Evolutionary conservation across 2,888 invertebrate genomes (phyloP), one percentile per base, ranked within the genome.

Genomic region (Caenorhabditis sp.): DNA sequence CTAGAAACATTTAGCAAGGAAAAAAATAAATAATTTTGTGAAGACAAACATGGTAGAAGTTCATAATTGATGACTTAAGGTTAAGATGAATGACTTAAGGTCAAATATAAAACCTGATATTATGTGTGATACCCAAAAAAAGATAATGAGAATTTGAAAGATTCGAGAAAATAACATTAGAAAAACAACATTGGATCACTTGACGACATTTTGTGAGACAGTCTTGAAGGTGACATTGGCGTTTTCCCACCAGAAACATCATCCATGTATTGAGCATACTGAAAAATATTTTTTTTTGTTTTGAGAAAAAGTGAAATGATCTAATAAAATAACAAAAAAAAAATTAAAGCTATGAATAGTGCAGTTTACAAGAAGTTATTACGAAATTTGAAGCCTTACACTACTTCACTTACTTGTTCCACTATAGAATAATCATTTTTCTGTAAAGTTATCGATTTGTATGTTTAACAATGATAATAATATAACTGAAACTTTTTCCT

Each of bases 181-280:
- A 81, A 82, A 66, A 83, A 82, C 64, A 83, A 77, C 79, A 83
- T 82, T 54, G 83, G 82, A 60, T 83, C 82, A 56, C 78, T 78
- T 31, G 78, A 76, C 31, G 82, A 82, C 70, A 80, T 78, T 62
- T 83, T 82, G 62, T 83, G 82, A 12, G 80, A 78, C 1, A 82
- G 59, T 17, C 77, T 70, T n/a, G 76, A 73, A 31, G 79, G 82
- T 49, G 75, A 78, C 70, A 78, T 79, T 8, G 81, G 81, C 26
- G 81, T 74, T 67, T 76, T 72, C 36, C 77, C 77, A 50, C 79
- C 73, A 59, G 72, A 71, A 25, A 77, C 76, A 58, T 85, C 85
- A 54, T 84, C 84, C 69, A 84, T 72, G 62, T 85, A 84, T 54
- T 84, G 82, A 38, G 84, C 83, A 59, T 84, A 84, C 83, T 84